These are phyloP conservation scores for Hydropsyche tenuis DNA, from an alignment of 1,140 invertebrate genomes.

Conservation along the genomic window DNA sequence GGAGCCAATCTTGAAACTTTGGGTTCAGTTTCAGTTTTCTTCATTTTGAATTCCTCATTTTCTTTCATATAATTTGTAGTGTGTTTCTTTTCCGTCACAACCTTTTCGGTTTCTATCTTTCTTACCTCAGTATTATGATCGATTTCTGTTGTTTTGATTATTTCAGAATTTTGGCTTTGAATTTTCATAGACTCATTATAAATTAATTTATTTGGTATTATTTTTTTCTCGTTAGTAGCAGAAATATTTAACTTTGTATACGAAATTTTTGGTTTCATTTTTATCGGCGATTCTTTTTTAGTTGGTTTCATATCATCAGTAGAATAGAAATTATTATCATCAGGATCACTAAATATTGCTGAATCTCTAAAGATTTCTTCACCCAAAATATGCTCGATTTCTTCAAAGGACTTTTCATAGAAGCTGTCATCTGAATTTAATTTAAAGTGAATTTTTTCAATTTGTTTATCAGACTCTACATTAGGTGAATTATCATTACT, in stretches of 20 bases:
- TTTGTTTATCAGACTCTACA: not conserved
- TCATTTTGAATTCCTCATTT: not conserved
- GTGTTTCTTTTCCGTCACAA: not conserved
- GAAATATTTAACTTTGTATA: not conserved
- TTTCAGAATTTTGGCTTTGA: too few species aligned
- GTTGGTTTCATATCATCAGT: not conserved
- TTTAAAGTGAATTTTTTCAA: not conserved
- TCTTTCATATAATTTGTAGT: not conserved
- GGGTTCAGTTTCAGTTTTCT: conserved; percentile 49
- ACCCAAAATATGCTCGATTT: conserved; percentile 68
- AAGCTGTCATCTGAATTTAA: conserved; percentile 67
- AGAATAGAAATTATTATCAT: conserved; percentile 51
- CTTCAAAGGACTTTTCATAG: conserved; percentile 79
- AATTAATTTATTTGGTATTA: not conserved
- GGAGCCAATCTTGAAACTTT: conserved; percentile 56
- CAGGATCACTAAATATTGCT: conserved; percentile 81
- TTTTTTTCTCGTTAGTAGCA: not conserved
- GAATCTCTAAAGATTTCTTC: conserved; percentile 80
- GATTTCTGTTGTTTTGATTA: not conserved
- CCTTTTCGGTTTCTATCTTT: not conserved
- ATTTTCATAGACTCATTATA: not conserved
- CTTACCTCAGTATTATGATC: not conserved
- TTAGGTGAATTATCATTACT: conserved; percentile 10
- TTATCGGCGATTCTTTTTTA: not conserved
- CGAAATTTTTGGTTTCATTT: not conserved